Evolutionary conservation across 2,797 vertebrate species (phyloP).

Genomic region (Avahi laniger): DNA sequence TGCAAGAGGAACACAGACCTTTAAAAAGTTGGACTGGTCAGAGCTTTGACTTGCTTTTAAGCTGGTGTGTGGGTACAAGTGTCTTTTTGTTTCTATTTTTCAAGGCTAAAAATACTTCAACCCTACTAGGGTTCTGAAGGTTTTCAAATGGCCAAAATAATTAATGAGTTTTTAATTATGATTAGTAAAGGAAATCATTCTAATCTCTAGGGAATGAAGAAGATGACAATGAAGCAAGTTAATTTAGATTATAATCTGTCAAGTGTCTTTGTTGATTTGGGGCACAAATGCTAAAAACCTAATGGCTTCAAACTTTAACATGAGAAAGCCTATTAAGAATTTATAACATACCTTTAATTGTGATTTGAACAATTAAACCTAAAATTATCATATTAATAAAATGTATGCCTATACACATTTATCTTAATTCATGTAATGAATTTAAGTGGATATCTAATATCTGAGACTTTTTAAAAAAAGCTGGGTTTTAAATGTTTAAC

Average conservation of each 20-base stretch:
- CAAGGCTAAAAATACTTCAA: neutral
- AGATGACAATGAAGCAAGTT: neutral
- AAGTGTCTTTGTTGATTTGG: constrained; percentile 34
- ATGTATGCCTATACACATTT: constrained; percentile 1
- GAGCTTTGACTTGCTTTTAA: constrained; percentile 22
- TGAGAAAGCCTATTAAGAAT: neutral
- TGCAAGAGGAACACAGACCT: neutral
- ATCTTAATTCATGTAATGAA: constrained; percentile 2
- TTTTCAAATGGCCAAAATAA: constrained; percentile 39
- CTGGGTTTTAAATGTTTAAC: neutral
- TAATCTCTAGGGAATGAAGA: neutral
- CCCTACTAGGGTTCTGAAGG: neutral
- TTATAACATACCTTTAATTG: neutral
- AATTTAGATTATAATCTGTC: constrained; percentile 30
- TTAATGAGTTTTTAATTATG: constrained; percentile 28
- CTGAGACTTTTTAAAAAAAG: neutral
- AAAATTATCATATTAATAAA: constrained; percentile 21
- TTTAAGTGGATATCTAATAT: constrained; percentile 26
- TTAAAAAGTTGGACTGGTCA: constrained; percentile 51
- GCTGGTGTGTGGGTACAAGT: neutral
- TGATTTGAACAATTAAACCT: constrained; percentile 16
- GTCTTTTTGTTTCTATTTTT: neutral
- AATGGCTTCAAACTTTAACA: neutral
- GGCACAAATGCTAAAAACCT: neutral
- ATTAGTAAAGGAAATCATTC: neutral